Percentiles rank a stretch among this genome's conserved stretches.
These are phyloP conservation scores for Aurelia sp. DNA, from an alignment of 30 jellyfish, hydroid and myxozoan species.

Conservation along the genomic window DNA sequence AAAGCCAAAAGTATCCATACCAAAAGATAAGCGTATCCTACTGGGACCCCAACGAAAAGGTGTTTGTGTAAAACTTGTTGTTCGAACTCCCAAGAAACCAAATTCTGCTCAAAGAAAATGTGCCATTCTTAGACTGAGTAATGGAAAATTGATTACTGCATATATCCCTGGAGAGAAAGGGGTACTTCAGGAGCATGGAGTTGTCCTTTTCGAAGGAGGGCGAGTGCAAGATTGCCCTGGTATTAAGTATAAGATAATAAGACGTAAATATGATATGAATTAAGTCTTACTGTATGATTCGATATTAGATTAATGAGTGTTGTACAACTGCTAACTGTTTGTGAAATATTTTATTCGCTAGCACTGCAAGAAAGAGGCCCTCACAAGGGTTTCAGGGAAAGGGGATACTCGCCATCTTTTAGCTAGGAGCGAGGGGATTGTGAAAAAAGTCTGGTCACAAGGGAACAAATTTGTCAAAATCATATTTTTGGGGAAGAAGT, in stretches of 20 bases:
- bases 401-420: too few relatives aligned
- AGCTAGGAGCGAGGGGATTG: too few relatives aligned
- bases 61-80: slow-evolving; percentile 89
- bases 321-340: too few relatives aligned
- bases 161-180: slow-evolving; percentile 99
- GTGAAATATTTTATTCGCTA: too few relatives aligned
- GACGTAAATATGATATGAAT: slow-evolving; percentile 96
- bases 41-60: slow-evolving; percentile 98
- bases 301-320: too few relatives aligned
- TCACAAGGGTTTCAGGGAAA: too few relatives aligned
- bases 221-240: slow-evolving; percentile 99
- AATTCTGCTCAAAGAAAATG: slow-evolving; percentile 99
- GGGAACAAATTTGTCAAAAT: too few relatives aligned
- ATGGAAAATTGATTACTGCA: slow-evolving; percentile 95
- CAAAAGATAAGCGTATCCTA: slow-evolving; percentile 76
- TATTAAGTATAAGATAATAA: slow-evolving; percentile 84
- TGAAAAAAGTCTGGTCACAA: too few relatives aligned
- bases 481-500: too few relatives aligned
- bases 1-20: slow-evolving; percentile 60
- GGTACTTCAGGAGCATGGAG: slow-evolving; percentile 96
- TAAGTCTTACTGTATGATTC: background rate
- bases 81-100: slow-evolving; percentile 97
- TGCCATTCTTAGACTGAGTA: slow-evolving; percentile 92
- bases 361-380: too few relatives aligned
- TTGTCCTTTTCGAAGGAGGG: slow-evolving; percentile 94